phyloP scores from a whole-genome alignment of 2,797 vertebrate species.

The Squalus acanthias region DNA sequence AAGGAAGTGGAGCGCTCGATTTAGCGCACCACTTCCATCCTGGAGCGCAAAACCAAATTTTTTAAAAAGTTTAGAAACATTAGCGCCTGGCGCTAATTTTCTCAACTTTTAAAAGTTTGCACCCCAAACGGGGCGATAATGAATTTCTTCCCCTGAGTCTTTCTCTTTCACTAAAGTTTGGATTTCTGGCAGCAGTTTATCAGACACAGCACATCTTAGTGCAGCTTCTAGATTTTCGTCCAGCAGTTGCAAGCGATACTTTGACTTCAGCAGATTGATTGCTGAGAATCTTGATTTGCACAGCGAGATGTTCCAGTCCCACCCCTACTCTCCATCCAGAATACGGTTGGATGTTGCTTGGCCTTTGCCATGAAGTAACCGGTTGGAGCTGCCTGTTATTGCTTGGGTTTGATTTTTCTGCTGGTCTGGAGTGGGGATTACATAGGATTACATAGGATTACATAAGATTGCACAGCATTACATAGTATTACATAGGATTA shows the following conservation, averaged over 20 bases:
- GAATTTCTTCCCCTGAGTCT: not conserved
- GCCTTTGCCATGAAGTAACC: not conserved
- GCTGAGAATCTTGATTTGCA: not conserved
- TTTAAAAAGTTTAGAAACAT: no score
- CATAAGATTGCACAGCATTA: no score
- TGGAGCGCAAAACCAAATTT: no score
- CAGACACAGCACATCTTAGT: not conserved
- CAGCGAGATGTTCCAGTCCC: not conserved
- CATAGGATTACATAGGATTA: no score
- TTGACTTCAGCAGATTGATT: not conserved
- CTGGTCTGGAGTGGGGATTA: not conserved
- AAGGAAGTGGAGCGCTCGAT: no score
- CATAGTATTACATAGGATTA: no score
- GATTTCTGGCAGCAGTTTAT: no score
- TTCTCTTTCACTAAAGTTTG: not conserved
- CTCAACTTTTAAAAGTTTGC: no score
- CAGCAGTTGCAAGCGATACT: not conserved
- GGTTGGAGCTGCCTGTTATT: not conserved
- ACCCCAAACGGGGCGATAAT: no score
- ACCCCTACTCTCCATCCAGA: not conserved
- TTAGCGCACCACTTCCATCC: no score
- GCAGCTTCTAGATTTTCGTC: not conserved
- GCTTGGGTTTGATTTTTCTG: not conserved
- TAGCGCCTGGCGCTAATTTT: no score
- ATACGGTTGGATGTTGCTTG: not conserved